A percentile compares a stretch with the other conserved stretches of the same genome.
These are phyloP conservation scores for Drosophila falleni DNA, from an alignment of 2,888 invertebrate genomes.

Conservation along the genomic window DNA sequence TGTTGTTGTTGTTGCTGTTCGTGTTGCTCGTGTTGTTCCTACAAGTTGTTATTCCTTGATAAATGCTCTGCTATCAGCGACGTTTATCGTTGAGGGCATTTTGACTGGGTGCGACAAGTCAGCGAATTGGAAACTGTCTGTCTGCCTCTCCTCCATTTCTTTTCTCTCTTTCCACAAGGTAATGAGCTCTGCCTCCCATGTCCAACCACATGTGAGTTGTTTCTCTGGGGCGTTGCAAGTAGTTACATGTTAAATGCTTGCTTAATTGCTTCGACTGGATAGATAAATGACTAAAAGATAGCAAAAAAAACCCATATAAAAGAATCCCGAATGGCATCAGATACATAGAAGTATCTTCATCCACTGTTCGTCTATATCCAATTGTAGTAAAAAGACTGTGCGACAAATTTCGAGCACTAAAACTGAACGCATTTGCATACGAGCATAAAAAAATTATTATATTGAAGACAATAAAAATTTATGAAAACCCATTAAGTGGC, in stretches of 20 bases:
- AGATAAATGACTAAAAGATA: constrained; percentile 53
- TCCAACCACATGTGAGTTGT: constrained; percentile 16
- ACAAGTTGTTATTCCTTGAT: constrained; percentile 67
- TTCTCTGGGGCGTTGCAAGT: constrained; percentile 66
- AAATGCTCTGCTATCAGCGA: constrained; percentile 75
- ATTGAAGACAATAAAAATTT: constrained; percentile 78
- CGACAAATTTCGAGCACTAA: constrained; percentile 60
- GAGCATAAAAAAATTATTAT: constrained; percentile 53
- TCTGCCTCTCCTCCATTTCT: neutral
- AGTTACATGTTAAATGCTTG: constrained; percentile 72
- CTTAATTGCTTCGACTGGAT: constrained; percentile 64
- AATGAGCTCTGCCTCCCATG: constrained; percentile 45
- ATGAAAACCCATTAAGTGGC: constrained; percentile 79
- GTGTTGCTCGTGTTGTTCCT: constrained; percentile 40
- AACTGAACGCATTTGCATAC: constrained; percentile 65
- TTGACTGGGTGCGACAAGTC: constrained; percentile 76
- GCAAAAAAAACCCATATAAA: neutral
- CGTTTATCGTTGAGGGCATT: constrained; percentile 69
- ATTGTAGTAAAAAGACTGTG: constrained; percentile 40
- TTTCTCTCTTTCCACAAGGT: constrained; percentile 14
- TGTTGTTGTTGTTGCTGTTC: constrained; percentile 28
- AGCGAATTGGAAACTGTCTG: constrained; percentile 70
- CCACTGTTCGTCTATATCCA: neutral
- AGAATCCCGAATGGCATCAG: neutral
- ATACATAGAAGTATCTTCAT: neutral